Conservation (phyloP, 2,797 vertebrate genomes). For the Borostomias antarcticus region DNA sequence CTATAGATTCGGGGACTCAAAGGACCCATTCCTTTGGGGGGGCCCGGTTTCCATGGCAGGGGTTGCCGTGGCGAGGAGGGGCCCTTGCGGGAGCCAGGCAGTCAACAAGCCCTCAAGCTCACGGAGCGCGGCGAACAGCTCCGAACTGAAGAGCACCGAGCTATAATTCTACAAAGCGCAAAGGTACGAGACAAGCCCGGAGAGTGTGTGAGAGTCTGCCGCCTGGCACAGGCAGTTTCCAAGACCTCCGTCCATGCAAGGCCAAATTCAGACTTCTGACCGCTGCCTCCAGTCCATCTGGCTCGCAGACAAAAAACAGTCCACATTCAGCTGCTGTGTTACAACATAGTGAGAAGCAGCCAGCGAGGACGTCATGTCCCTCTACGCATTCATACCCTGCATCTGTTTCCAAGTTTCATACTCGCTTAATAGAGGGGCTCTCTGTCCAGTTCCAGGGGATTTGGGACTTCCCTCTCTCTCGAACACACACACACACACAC, state of each 20-base stretch:
- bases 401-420: slow-evolving; percentile 65
- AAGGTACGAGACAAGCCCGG: not conserved
- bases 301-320: not conserved
- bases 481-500: slow-evolving; percentile 38
- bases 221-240: too few relatives aligned
- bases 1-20: slow-evolving; percentile 39
- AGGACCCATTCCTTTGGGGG: slow-evolving; percentile 66
- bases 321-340: slow-evolving; percentile 53
- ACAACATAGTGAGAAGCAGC: slow-evolving; percentile 10
- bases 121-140: slow-evolving; percentile 17
- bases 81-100: slow-evolving; percentile 48
- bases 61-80: slow-evolving; percentile 69
- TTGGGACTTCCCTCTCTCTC: slow-evolving; percentile 32
- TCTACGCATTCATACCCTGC: slow-evolving; percentile 36
- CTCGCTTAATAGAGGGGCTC: slow-evolving; percentile 47
- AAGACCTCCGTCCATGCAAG: not conserved
- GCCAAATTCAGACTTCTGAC: not conserved
- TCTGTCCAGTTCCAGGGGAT: slow-evolving; percentile 35
- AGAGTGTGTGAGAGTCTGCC: slow-evolving; percentile 1
- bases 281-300: not conserved
- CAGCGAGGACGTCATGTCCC: slow-evolving; percentile 42
- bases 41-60: slow-evolving; percentile 71
- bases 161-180: not conserved
- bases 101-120: slow-evolving; percentile 42
- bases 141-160: not conserved